Evolutionary conservation across 2,888 invertebrate genomes (phyloP).

Genomic region (Acanthoscelides obtectus): DNA sequence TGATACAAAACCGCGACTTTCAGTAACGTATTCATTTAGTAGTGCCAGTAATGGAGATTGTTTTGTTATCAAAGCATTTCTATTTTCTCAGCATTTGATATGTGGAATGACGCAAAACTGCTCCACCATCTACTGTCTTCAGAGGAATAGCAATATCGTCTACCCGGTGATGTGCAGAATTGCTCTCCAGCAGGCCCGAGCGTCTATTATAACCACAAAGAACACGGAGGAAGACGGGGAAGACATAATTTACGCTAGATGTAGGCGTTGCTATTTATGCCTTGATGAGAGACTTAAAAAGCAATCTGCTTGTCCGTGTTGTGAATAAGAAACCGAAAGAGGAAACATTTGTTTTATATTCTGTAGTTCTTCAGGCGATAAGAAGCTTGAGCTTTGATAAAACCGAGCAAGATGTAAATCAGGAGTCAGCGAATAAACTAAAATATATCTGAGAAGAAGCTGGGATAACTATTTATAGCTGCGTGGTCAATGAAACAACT

Average conservation of each 20-base stretch:
- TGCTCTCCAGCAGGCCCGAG: background rate
- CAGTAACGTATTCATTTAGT: too few relatives aligned
- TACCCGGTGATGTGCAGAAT: background rate
- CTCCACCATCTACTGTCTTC: background rate
- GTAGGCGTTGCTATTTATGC: background rate
- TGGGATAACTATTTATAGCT: too few relatives aligned
- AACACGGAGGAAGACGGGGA: background rate
- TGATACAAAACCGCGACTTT: too few relatives aligned
- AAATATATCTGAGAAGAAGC: too few relatives aligned
- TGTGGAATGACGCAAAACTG: background rate
- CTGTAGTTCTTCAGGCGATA: background rate
- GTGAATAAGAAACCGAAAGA: background rate
- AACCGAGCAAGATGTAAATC: too few relatives aligned
- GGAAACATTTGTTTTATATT: background rate
- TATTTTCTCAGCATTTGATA: too few relatives aligned
- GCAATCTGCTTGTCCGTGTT: background rate
- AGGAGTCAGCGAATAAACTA: too few relatives aligned
- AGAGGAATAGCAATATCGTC: background rate
- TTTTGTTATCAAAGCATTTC: too few relatives aligned
- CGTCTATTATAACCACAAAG: background rate
- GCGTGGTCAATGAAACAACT: too few relatives aligned
- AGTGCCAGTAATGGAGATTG: too few relatives aligned
- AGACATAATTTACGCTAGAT: background rate
- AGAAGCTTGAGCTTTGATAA: background rate
- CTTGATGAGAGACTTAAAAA: background rate